These are phyloP conservation scores for Nyleta sp. DNA, from an alignment of 2,888 invertebrate genomes.

Conservation along the genomic window DNA sequence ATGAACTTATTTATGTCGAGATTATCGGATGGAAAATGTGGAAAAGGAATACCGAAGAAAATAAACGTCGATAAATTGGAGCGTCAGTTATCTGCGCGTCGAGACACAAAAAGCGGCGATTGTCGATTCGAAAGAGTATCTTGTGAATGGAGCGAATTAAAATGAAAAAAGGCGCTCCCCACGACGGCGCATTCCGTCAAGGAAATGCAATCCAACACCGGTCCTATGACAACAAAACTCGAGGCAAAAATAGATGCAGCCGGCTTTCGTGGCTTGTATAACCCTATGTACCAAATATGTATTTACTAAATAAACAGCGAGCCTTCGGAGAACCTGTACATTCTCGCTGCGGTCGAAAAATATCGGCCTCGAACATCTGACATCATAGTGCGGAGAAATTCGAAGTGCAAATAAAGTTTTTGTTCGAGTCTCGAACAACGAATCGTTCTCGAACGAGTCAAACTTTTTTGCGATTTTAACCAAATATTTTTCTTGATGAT, in stretches of 20 bases:
- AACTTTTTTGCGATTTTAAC: no score
- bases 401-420: slow-evolving; percentile 51
- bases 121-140: slow-evolving; percentile 16
- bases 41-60: no score
- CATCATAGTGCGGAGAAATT: slow-evolving; percentile 54
- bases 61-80: no score
- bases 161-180: slow-evolving; percentile 41
- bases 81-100: no score
- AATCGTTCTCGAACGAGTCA: no score
- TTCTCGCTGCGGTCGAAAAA: slow-evolving; percentile 58
- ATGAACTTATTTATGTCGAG: no score
- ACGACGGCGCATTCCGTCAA: slow-evolving; percentile 51
- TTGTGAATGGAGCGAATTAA: slow-evolving; percentile 56
- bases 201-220: slow-evolving; percentile 69
- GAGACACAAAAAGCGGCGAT: no score
- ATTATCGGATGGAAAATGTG: no score
- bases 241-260: slow-evolving; percentile 79
- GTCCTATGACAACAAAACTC: slow-evolving; percentile 81
- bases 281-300: slow-evolving; percentile 78
- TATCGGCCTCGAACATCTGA: slow-evolving; percentile 59
- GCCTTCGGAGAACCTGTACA: slow-evolving; percentile 70
- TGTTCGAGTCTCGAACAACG: no score
- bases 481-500: no score
- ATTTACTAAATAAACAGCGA: slow-evolving; percentile 81
- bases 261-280: slow-evolving; percentile 73